A percentile compares a stretch with the other conserved stretches of the same genome.
phyloP scores from a whole-genome alignment of 1,140 invertebrate species.

The Drosophila miranda region DNA sequence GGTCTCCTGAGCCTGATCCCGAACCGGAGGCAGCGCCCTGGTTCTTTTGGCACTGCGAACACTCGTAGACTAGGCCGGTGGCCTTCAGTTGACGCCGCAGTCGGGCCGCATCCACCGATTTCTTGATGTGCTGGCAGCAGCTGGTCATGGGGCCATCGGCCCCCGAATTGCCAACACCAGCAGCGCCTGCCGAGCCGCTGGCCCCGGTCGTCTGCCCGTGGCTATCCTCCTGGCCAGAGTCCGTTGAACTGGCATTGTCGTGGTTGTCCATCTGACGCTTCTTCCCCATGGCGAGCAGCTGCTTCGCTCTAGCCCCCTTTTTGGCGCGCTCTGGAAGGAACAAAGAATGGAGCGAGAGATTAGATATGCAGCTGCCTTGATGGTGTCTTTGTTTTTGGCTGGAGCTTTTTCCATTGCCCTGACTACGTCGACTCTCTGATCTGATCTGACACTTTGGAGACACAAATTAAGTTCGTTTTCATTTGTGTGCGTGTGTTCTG shows the following conservation, averaged over 20 bases:
- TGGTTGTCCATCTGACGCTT: conserved; percentile 86
- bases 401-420: conserved; percentile 15
- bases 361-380: neutral
- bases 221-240: conserved; percentile 85
- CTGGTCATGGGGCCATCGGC: conserved; percentile 25
- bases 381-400: neutral
- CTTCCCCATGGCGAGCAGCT: conserved; percentile 79
- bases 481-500: neutral
- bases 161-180: no score
- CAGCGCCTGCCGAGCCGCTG: conserved; percentile 65
- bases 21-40: neutral
- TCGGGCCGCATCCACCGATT: conserved; percentile 86
- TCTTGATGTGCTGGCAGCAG: conserved; percentile 87
- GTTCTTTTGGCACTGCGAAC: conserved; percentile 84
- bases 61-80: conserved; percentile 85
- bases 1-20: conserved; percentile 1
- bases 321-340: conserved; percentile 8
- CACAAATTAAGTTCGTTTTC: neutral
- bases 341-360: neutral
- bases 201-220: conserved; percentile 41
- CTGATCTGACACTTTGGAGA: neutral
- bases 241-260: conserved; percentile 84
- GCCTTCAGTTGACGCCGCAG: conserved; percentile 86
- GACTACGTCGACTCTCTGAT: neutral
- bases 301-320: conserved; percentile 25